Conservation (phyloP, 1,140 invertebrate species). For the Rhopalosiphum maidis region DNA sequence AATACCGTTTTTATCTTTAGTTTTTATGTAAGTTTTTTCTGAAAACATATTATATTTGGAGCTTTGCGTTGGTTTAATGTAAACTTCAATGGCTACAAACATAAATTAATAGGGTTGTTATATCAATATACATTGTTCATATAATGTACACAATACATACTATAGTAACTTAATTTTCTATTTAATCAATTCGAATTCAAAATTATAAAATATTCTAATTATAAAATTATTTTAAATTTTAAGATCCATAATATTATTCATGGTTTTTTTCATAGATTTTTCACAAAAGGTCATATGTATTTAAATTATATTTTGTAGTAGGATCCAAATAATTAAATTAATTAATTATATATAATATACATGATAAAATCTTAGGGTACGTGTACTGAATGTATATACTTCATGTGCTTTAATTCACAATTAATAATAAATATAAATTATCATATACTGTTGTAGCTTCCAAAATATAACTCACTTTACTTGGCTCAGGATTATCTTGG, state of each 20-base stretch:
- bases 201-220: background rate
- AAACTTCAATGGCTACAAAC: background rate
- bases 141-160: background rate
- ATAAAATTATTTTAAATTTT: background rate
- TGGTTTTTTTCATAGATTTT: background rate
- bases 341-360: background rate
- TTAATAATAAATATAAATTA: slow-evolving; percentile 21
- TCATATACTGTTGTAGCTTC: background rate
- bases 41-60: background rate
- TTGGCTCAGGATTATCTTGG: background rate
- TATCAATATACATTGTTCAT: background rate
- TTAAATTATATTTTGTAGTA: background rate
- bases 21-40: background rate
- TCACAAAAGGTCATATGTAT: background rate
- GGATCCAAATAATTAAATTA: background rate
- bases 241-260: background rate
- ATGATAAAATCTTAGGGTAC: background rate
- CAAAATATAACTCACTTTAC: background rate
- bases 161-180: background rate
- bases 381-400: background rate
- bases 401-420: background rate
- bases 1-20: background rate
- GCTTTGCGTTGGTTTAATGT: background rate
- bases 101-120: slow-evolving; percentile 11
- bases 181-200: background rate